A percentile compares a stretch with the other conserved stretches of the same genome.
phyloP scores from a whole-genome alignment of 2,888 invertebrate genomes.

The Lasioglossum malachurum region DNA sequence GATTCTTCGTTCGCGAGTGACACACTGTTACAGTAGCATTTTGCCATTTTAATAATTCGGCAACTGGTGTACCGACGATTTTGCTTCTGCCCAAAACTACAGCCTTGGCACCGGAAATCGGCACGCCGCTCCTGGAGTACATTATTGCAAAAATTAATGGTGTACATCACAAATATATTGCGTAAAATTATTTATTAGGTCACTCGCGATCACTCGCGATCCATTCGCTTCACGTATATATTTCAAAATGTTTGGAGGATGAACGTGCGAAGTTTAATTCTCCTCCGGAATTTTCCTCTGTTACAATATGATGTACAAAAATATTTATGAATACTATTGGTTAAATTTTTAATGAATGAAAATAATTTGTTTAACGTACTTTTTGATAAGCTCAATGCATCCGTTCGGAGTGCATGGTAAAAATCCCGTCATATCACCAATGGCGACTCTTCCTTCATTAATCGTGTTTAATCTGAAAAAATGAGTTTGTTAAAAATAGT shows the following conservation, averaged over 20 bases:
- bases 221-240: neutral
- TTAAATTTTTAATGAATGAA: neutral
- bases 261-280: neutral
- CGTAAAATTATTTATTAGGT: neutral
- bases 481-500: slow-evolving; percentile 36
- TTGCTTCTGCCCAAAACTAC: slow-evolving; percentile 98
- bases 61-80: slow-evolving; percentile 98
- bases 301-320: no score
- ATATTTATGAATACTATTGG: no score
- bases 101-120: slow-evolving; percentile 93
- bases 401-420: slow-evolving; percentile 99
- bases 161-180: neutral
- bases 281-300: no score
- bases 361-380: slow-evolving; percentile 75
- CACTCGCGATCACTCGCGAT: neutral
- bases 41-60: slow-evolving; percentile 98
- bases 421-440: slow-evolving; percentile 95
- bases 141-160: slow-evolving; percentile 6
- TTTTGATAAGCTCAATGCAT: slow-evolving; percentile 95
- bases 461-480: slow-evolving; percentile 91
- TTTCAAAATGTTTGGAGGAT: neutral
- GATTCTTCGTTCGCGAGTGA: slow-evolving; percentile 96
- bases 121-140: slow-evolving; percentile 88
- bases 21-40: slow-evolving; percentile 99
- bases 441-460: slow-evolving; percentile 96